phyloP scores from a whole-genome alignment of 1,140 invertebrate species.

The Tetramorium parvispinum region DNA sequence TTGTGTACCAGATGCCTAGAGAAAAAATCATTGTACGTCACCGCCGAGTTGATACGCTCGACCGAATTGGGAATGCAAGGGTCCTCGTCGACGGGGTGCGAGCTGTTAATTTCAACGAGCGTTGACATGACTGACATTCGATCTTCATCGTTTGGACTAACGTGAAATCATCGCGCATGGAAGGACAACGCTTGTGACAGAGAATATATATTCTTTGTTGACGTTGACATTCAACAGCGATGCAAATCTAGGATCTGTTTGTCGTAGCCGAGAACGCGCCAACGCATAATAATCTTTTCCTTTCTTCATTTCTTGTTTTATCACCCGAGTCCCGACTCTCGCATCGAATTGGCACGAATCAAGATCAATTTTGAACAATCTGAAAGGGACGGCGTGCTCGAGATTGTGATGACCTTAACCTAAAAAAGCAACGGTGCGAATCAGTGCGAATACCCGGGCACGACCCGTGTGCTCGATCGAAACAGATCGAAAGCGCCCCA shows the following conservation, averaged over 20 bases:
- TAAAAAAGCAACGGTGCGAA: neutral
- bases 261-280: neutral
- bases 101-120: slow-evolving; percentile 54
- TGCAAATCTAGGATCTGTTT: no score
- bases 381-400: neutral
- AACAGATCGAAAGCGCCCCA: neutral
- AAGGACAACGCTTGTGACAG: neutral
- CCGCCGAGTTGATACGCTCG: slow-evolving; percentile 44
- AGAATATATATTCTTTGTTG: no score
- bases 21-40: slow-evolving; percentile 87
- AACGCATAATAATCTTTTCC: neutral
- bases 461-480: neutral
- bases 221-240: neutral
- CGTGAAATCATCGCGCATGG: neutral
- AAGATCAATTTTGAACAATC: neutral
- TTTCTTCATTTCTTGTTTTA: neutral
- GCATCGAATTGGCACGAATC: neutral
- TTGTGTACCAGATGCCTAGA: slow-evolving; percentile 87
- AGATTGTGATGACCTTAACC: no score
- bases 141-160: neutral
- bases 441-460: neutral
- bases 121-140: slow-evolving; percentile 44
- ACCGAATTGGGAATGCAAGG: slow-evolving; percentile 16
- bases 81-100: slow-evolving; percentile 7
- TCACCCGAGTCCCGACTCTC: neutral